These are phyloP conservation scores for Terrapene triunguis DNA, from an alignment of 2,113 vertebrate species.

Conservation along the genomic window DNA sequence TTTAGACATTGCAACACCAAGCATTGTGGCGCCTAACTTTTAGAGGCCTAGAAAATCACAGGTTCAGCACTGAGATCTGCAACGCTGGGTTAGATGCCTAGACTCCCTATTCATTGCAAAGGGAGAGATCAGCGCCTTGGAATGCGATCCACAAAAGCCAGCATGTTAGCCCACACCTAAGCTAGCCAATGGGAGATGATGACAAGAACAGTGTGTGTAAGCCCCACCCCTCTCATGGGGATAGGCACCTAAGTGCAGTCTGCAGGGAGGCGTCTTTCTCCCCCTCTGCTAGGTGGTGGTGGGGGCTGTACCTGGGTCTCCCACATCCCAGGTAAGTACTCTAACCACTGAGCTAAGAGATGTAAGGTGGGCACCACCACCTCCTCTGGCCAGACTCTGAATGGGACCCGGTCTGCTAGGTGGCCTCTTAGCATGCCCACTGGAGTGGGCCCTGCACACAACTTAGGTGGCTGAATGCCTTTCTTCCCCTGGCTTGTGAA, in stretches of 20 bases:
- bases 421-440: not conserved
- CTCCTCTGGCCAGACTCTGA: not conserved
- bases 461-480: not conserved
- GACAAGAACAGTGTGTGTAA: not conserved
- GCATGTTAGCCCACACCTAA: not conserved
- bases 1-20: not conserved
- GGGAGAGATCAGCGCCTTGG: not conserved
- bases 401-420: not conserved
- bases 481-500: not conserved
- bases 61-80: not conserved
- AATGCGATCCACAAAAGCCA: not conserved
- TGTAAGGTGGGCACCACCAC: not conserved
- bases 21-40: not conserved
- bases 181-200: not conserved
- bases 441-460: not conserved
- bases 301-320: not conserved
- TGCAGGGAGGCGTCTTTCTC: not conserved
- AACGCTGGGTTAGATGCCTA: not conserved
- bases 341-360: not conserved
- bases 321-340: not conserved
- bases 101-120: not conserved
- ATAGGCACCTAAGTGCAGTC: not conserved
- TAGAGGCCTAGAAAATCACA: not conserved
- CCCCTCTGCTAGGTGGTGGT: not conserved
- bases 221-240: not conserved